These are phyloP conservation scores for Philereme vetulata DNA, from an alignment of 2,888 invertebrate species.

Conservation along the genomic window DNA sequence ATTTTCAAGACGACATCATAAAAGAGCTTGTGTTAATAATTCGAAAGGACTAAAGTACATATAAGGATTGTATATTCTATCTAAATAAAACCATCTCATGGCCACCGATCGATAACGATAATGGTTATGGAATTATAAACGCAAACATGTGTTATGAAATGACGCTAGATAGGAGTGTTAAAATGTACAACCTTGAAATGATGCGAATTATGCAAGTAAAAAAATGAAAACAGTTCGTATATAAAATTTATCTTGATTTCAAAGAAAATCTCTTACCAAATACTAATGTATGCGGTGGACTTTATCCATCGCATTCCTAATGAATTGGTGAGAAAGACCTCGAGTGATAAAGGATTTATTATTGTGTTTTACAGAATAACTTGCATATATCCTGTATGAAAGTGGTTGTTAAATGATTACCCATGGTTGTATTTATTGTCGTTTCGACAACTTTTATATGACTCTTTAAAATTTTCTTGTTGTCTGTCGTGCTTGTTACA, in stretches of 20 bases:
- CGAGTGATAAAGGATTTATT: neutral
- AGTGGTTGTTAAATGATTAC: constrained; percentile 57
- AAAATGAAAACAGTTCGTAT: neutral
- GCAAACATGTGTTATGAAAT: constrained; percentile 2
- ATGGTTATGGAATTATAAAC: neutral
- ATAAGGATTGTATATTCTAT: constrained; percentile 1
- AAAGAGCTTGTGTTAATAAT: constrained; percentile 54
- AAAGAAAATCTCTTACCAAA: no score
- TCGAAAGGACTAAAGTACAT: constrained; percentile 26
- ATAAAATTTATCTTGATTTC: no score
- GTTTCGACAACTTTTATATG: constrained; percentile 64
- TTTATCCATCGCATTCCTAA: neutral
- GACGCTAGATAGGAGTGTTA: constrained; percentile 7
- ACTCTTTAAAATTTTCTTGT: constrained; percentile 53
- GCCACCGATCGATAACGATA: neutral
- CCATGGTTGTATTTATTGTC: constrained; percentile 39
- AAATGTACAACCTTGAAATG: constrained; percentile 14
- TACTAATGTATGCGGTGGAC: no score
- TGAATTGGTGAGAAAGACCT: neutral
- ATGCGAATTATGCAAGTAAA: neutral
- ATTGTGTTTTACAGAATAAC: constrained; percentile 34
- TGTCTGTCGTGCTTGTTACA: constrained; percentile 55
- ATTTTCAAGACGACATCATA: constrained; percentile 20
- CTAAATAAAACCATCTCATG: no score
- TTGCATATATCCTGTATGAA: constrained; percentile 44